These are phyloP conservation scores for Nomada fabriciana DNA, from an alignment of 2,888 invertebrate genomes.

Conservation along the genomic window DNA sequence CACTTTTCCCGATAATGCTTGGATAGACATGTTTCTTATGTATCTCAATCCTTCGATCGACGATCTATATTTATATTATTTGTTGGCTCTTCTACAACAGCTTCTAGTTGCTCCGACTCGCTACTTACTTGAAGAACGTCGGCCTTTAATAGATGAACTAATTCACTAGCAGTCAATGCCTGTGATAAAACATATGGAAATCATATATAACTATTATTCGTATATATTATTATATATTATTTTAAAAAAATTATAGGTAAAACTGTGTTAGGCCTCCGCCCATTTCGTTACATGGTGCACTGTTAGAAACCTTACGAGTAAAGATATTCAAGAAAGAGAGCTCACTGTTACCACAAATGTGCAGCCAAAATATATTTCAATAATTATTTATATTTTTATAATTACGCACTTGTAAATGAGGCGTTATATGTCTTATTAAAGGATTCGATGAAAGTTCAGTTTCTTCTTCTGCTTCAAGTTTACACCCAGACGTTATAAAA, in stretches of 20 bases:
- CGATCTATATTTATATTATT: slow-evolving; percentile 12
- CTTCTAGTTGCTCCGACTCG: slow-evolving; percentile 73
- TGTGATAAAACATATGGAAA: slow-evolving; percentile 67
- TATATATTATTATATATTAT: neutral
- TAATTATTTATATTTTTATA: neutral
- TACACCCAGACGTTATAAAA: slow-evolving; percentile 86
- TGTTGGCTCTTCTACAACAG: slow-evolving; percentile 29
- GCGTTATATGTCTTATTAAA: slow-evolving; percentile 82
- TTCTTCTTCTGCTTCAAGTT: slow-evolving; percentile 85
- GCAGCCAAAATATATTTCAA: neutral
- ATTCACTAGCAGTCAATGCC: slow-evolving; percentile 85
- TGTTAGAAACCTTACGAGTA: no score
- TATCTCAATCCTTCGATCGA: neutral
- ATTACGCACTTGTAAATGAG: slow-evolving; percentile 79
- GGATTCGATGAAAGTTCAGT: slow-evolving; percentile 79
- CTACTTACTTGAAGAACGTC: slow-evolving; percentile 82
- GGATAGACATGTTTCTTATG: slow-evolving; percentile 63
- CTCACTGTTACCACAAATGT: no score
- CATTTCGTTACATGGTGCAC: no score
- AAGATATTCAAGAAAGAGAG: no score
- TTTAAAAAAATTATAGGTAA: neutral
- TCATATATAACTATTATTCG: neutral
- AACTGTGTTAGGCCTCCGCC: no score
- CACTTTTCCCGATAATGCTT: slow-evolving; percentile 78
- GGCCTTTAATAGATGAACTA: slow-evolving; percentile 85